These are phyloP conservation scores for Stichodactyla helianthus DNA, from an alignment of 64 coral and sea anemone genomes.

Conservation along the genomic window DNA sequence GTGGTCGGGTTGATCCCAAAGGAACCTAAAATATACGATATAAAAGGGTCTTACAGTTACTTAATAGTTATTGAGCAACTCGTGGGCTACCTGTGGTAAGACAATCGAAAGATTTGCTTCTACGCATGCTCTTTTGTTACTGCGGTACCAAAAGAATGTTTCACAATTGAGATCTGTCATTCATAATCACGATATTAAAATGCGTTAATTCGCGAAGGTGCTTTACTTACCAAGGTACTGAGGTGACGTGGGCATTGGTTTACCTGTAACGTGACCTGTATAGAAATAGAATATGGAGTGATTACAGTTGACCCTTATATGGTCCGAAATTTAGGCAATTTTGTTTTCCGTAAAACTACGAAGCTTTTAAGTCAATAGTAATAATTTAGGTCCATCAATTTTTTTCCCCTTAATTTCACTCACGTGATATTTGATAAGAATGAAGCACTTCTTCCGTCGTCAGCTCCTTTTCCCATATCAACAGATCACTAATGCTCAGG, in stretches of 20 bases:
- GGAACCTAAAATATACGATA: neutral
- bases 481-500: conserved; percentile 72
- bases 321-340: too few relatives aligned
- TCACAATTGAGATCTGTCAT: too few relatives aligned
- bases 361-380: too few relatives aligned
- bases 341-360: too few relatives aligned
- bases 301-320: too few relatives aligned
- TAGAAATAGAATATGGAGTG: neutral
- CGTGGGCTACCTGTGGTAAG: neutral
- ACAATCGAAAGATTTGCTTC: neutral
- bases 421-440: conserved; percentile 83
- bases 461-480: conserved; percentile 65
- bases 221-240: conserved; percentile 47
- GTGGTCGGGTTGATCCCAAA: conserved; percentile 51
- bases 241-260: conserved; percentile 70
- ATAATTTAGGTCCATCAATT: too few relatives aligned
- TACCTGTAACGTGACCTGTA: conserved; percentile 64
- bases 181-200: too few relatives aligned
- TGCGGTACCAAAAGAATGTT: too few relatives aligned
- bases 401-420: neutral
- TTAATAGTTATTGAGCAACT: neutral
- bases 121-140: neutral
- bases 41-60: neutral
- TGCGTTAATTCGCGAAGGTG: too few relatives aligned
- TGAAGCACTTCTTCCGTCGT: conserved; percentile 68